Base-by-base conservation (phyloP, 2,113 vertebrate species). In the Petaurus breviceps region DNA sequence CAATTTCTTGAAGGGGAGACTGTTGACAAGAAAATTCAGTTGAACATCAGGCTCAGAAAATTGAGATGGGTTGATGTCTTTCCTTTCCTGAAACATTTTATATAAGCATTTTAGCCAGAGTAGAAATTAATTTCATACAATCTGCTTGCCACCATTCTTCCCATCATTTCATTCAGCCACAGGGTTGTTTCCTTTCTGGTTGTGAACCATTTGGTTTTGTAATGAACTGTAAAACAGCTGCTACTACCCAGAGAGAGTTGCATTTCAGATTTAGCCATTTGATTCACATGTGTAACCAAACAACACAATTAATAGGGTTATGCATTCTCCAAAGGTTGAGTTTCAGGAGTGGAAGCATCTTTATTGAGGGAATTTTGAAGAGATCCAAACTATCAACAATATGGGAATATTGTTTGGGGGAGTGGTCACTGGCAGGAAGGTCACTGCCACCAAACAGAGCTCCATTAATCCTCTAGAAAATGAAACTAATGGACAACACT, bases 221-320 rank as follows among this genome's bases (percentile, higher is more conserved):
- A 93, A 53, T 90, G 22, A 95, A 49, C 31, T 89, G 16, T 91
- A 89, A 54, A 96, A 50, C 55, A 50, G 49, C 89, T 91, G 28
- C 50, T 19, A 50, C 10, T 96, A 90, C 31, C 89, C 50, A 68
- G 77, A 90, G 12, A 84, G 93, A 90, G 9, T 46, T 92, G 10
- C 89, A 51, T 19, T 68, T 95, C 77, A 46, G 1, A 11, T 31
- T 46, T 89, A 47, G 7, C 12, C 89, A 84, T 53, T 47, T 37
- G 37, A 46, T 43, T 92, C 77, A 55, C 11, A 14, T n/a, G 11
- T 12, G 25, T 14, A 28, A 25, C 84, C 90, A 37, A 68, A 84
- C 26, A 90, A 89, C n/a, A 31, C 23, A 3, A 25, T 50, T 31
- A 50, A 55, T 46, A 3, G n/a, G 51, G 51, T 28, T 19, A 43